A percentile compares a stretch with the other conserved stretches of the same genome.
Conservation (phyloP, 2,888 invertebrate species). For the Trissolcus brochymenae region DNA sequence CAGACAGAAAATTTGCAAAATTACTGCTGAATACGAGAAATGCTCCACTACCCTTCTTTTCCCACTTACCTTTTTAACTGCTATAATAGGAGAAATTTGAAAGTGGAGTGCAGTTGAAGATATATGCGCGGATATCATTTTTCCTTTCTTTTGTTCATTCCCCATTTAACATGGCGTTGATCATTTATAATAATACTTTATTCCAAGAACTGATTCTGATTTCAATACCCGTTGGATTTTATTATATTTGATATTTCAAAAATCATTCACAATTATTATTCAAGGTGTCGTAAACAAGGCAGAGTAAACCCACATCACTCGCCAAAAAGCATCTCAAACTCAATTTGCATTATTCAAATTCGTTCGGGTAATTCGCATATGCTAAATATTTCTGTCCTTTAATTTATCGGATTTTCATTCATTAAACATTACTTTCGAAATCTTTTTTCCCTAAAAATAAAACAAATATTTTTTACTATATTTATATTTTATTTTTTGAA, state of each 20-base stretch:
- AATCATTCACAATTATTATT: not conserved
- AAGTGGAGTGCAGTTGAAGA: conserved; percentile 40
- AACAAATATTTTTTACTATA: too few species aligned
- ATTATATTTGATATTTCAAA: too few species aligned
- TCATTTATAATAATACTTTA: conserved; percentile 28
- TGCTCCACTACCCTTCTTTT: conserved; percentile 55
- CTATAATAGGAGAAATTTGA: conserved; percentile 49
- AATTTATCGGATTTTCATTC: too few species aligned
- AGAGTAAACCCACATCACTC: too few species aligned
- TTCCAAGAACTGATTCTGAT: conserved; percentile 1
- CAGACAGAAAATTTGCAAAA: conserved; percentile 57
- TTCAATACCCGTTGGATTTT: too few species aligned
- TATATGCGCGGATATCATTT: conserved; percentile 46
- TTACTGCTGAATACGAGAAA: conserved; percentile 57
- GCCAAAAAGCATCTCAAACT: too few species aligned
- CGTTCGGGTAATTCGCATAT: too few species aligned
- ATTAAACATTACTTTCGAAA: too few species aligned
- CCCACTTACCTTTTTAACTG: conserved; percentile 51
- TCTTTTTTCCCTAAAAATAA: too few species aligned
- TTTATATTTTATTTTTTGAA: too few species aligned
- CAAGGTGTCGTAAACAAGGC: not conserved
- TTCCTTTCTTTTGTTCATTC: conserved; percentile 36
- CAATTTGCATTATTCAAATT: too few species aligned
- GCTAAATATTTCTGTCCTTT: too few species aligned
- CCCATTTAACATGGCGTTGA: conserved; percentile 31